phyloP scores from a whole-genome alignment of 2,888 invertebrate genomes.

The Hydrotaea diabolus region DNA sequence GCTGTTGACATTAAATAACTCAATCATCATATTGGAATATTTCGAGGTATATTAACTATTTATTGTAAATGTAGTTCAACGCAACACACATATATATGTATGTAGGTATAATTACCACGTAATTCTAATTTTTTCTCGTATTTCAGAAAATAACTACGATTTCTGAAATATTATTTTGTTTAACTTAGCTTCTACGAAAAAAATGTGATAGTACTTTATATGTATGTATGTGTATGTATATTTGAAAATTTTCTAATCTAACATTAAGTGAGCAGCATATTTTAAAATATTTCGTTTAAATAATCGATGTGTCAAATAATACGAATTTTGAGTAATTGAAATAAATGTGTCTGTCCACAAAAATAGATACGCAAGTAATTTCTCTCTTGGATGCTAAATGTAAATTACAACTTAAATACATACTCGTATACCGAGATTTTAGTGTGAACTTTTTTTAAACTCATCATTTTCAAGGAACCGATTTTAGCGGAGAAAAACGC shows the following conservation, averaged over 20 bases:
- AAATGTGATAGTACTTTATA: constrained; percentile 30
- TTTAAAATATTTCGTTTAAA: constrained; percentile 21
- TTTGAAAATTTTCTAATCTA: constrained; percentile 24
- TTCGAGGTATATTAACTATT: not conserved
- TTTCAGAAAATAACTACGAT: not conserved
- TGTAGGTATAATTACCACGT: not conserved
- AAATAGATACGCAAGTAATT: not conserved
- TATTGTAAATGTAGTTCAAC: not conserved
- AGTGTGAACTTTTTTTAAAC: no score
- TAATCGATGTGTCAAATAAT: constrained; percentile 64
- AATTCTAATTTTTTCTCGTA: not conserved
- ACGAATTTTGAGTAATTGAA: constrained; percentile 50
- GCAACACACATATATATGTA: not conserved
- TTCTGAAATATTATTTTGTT: not conserved
- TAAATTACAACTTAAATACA: no score
- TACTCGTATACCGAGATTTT: no score
- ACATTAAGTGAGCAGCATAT: constrained; percentile 4
- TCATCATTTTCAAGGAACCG: no score
- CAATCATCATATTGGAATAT: not conserved
- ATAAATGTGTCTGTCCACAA: constrained; percentile 51
- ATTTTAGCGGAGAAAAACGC: no score
- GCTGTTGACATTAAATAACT: not conserved
- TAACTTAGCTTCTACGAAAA: constrained; percentile 9
- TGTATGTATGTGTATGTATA: constrained; percentile 29
- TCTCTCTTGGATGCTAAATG: no score